Percentiles rank a stretch among this genome's conserved stretches.
These are phyloP conservation scores for Temnothorax ravouxi DNA, from an alignment of 2,888 invertebrate genomes.

Conservation along the genomic window DNA sequence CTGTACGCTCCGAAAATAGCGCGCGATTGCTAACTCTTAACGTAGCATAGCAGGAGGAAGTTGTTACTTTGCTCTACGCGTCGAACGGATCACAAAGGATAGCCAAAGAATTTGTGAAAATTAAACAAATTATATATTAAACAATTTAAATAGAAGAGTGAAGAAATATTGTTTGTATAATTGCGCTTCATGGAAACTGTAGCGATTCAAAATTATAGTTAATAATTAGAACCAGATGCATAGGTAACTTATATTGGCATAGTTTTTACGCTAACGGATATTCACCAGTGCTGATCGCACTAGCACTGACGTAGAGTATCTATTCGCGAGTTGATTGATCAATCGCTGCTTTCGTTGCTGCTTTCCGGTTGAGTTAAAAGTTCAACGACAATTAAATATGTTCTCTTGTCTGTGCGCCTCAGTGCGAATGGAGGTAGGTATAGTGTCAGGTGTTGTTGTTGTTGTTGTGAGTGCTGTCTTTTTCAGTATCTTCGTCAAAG, in stretches of 20 bases:
- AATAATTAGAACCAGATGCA: background rate
- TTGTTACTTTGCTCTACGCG: conserved; percentile 9
- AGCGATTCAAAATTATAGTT: conserved; percentile 14
- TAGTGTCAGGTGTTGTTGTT: conserved; percentile 3
- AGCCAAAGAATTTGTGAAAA: conserved; percentile 17
- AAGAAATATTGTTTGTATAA: background rate
- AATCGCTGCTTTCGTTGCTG: conserved; percentile 29
- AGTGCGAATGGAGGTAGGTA: conserved; percentile 85
- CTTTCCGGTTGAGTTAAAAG: conserved; percentile 14
- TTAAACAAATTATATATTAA: background rate
- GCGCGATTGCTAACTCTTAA: conserved; percentile 8
- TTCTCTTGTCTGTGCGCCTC: conserved; percentile 84
- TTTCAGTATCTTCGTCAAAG: background rate
- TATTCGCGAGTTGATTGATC: conserved; percentile 20
- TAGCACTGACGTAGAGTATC: conserved; percentile 77
- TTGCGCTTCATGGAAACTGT: background rate
- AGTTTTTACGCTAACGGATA: conserved; percentile 58
- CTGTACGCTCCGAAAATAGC: conserved; percentile 27
- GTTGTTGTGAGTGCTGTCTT: conserved; percentile 14
- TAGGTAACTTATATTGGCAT: background rate
- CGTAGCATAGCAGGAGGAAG: background rate
- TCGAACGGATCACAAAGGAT: conserved; percentile 9
- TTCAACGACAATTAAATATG: conserved; percentile 74
- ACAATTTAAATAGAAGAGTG: background rate
- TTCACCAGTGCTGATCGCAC: conserved; percentile 73